phyloP scores from a whole-genome alignment of 2,797 vertebrate species.

The Poeciliopsis presidionis region DNA sequence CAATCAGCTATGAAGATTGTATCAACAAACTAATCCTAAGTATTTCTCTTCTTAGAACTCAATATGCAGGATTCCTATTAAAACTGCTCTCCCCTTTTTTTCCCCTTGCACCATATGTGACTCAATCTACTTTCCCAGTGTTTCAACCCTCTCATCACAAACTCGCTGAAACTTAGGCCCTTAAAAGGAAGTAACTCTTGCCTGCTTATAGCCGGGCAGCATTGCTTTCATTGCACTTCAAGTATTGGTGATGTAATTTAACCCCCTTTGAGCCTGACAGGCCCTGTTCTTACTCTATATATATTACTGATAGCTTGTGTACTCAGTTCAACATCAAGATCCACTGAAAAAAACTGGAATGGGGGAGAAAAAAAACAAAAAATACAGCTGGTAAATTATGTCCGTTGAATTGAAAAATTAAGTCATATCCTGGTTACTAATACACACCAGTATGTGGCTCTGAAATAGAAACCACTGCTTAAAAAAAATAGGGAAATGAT shows the following conservation, averaged over 20 bases:
- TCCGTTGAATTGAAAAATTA: neutral
- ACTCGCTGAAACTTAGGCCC: constrained; percentile 66
- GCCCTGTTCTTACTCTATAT: neutral
- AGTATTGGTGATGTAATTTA: constrained; percentile 26
- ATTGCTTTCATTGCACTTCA: constrained; percentile 63
- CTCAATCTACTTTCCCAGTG: constrained; percentile 50
- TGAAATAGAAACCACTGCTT: neutral
- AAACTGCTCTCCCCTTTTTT: constrained; percentile 11
- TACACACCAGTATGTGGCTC: neutral
- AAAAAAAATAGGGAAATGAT: neutral
- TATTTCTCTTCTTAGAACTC: constrained; percentile 41
- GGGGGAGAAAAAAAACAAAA: neutral
- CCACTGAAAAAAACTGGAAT: neutral
- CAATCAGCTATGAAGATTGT: neutral
- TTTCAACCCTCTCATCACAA: constrained; percentile 36
- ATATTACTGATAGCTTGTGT: neutral
- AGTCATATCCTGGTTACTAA: neutral
- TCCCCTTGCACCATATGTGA: constrained; percentile 33
- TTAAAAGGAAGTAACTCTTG: constrained; percentile 78
- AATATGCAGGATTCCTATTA: constrained; percentile 32
- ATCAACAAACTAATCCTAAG: constrained; percentile 23
- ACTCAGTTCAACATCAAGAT: neutral
- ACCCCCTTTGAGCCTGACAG: constrained; percentile 16
- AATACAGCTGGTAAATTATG: neutral
- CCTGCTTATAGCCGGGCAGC: constrained; percentile 60